These are phyloP conservation scores for Strigamia crassipes DNA, from an alignment of 2,888 invertebrate species.

Conservation along the genomic window DNA sequence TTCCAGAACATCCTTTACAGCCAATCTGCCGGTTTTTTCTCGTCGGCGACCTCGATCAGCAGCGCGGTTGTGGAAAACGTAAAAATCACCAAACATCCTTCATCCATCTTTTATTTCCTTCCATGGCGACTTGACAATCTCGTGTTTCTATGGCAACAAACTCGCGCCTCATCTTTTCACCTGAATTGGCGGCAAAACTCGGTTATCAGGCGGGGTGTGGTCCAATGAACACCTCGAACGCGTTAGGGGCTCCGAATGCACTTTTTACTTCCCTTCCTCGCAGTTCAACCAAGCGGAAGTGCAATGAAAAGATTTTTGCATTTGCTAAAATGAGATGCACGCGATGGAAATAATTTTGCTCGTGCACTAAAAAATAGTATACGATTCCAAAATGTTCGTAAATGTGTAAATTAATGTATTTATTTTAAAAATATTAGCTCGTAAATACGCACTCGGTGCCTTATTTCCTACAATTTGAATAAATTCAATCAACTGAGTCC, in stretches of 20 bases:
- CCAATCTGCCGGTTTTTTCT: background rate
- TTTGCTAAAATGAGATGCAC: background rate
- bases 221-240: conserved; percentile 27
- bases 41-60: background rate
- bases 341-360: background rate
- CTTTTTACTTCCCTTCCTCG: background rate
- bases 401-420: background rate
- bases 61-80: background rate
- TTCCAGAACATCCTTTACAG: background rate
- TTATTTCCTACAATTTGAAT: conserved; percentile 13
- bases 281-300: background rate
- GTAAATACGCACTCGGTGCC: background rate
- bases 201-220: conserved; percentile 19
- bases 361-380: background rate
- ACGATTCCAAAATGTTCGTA: background rate
- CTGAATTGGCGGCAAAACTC: conserved; percentile 31
- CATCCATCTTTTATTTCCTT: conserved; percentile 8
- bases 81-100: background rate
- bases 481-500: conserved; percentile 23
- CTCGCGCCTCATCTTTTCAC: conserved; percentile 25
- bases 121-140: conserved; percentile 10
- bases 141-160: conserved; percentile 25
- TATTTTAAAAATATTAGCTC: background rate
- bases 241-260: conserved; percentile 20
- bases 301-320: conserved; percentile 28